Evolutionary conservation across 2,797 vertebrate species (phyloP), one percentile per base, ranked within the genome.

Genomic region (Eulemur rubriventer): DNA sequence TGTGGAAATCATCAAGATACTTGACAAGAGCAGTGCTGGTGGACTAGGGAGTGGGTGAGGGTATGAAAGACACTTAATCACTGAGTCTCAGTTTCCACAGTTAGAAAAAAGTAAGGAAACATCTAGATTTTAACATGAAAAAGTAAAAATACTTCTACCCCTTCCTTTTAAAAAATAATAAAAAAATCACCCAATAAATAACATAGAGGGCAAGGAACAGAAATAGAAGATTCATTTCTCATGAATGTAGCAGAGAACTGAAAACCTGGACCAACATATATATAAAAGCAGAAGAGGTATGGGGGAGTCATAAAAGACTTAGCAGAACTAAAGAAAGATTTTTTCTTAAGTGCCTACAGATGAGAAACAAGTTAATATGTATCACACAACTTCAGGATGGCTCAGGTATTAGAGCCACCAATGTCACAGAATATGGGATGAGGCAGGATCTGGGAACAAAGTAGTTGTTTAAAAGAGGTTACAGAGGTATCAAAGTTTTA

Each of bases 81-180:
- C 76, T 65, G 50, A 85, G 28, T 78, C 20, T 12, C 6, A 13
- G 16, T 59, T 67, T 94, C 14, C 78, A 78, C 22, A 52, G n/a
- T 73, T 84, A 35, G 52, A 73, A 80, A 75, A 81, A 78, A 82
- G 72, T 48, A 14, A 92, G n/a, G 57, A 76, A 78, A 72, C 10
- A 22, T 94, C 43, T 86, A 46, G 61, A 92, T 70, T 70, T 89
- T 92, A 82, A n/a, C 75, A 86, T 50, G 63, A 75, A 52, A 63
- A 26, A 59, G 33, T 48, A 43, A 89, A 80, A 70, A 55, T 85
- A 76, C 79, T 72, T 89, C 67, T 85, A 43, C 24, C 10, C 26
- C 22, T 52, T 85, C 72, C n/a, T 70, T n/a, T 92, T 82, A 24
- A 57, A 57, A 57, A 57, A 57, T 57, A 48, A 88, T 46, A 50